Evolutionary conservation across 2,797 vertebrate genomes (phyloP).

Genomic region (Anguilla anguilla): DNA sequence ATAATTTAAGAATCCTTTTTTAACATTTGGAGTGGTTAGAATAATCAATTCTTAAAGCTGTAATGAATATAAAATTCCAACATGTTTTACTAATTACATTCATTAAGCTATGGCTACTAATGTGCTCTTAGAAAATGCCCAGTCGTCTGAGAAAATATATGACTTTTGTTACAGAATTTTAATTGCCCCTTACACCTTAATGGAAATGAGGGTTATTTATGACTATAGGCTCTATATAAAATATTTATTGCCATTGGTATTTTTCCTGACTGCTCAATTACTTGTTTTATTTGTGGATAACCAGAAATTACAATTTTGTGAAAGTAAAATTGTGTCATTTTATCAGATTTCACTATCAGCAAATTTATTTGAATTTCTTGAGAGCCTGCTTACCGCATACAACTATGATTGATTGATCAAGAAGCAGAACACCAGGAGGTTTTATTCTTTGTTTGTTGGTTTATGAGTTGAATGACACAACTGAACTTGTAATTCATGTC

Average conservation of each 20-base stretch:
- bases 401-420: conserved; percentile 52
- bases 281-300: conserved; percentile 42
- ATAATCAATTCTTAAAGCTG: conserved; percentile 54
- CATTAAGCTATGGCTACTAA: conserved; percentile 55
- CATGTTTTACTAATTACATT: conserved; percentile 53
- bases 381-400: conserved; percentile 51
- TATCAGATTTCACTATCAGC: conserved; percentile 36
- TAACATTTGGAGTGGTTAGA: conserved; percentile 44
- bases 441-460: conserved; percentile 41
- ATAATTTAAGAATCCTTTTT: conserved; percentile 46
- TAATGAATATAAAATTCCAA: conserved; percentile 48
- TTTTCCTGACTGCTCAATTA: conserved; percentile 6
- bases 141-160: conserved; percentile 38
- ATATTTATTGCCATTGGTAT: not conserved
- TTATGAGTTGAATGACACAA: conserved; percentile 59
- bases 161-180: conserved; percentile 37
- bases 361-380: conserved; percentile 45
- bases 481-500: conserved; percentile 59
- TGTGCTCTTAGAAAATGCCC: conserved; percentile 27
- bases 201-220: conserved; percentile 8
- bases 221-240: not conserved
- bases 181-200: conserved; percentile 22
- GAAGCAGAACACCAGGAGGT: not conserved
- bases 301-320: conserved; percentile 35
- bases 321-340: not conserved